Conservation (phyloP, 2,113 vertebrate genomes). For the Dipodomys spectabilis region DNA sequence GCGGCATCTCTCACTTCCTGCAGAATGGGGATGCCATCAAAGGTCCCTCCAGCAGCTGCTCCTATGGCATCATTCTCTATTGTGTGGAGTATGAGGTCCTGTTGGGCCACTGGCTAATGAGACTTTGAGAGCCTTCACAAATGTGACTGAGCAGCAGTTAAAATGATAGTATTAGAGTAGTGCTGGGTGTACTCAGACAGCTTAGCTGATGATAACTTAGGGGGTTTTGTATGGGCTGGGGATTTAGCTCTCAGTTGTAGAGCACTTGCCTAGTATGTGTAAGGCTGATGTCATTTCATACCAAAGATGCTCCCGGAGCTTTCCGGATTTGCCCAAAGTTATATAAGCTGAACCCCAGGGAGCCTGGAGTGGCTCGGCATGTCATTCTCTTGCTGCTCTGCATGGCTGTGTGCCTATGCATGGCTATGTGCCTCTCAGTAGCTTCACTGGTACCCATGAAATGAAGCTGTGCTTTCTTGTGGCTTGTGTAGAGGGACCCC, state of each 20-base stretch:
- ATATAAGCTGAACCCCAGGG: neutral
- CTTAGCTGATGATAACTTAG: neutral
- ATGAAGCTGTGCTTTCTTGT: neutral
- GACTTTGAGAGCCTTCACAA: conserved; percentile 21
- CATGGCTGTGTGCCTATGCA: neutral
- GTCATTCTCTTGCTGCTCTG: neutral
- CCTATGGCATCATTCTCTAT: neutral
- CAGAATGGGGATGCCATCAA: neutral
- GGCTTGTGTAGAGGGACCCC: neutral
- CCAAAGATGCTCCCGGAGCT: neutral
- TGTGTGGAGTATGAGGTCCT: neutral
- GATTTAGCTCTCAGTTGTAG: neutral
- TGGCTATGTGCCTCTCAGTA: neutral
- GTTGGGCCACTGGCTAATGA: neutral
- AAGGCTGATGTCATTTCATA: neutral
- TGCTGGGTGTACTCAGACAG: neutral
- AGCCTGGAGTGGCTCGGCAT: neutral
- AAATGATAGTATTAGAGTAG: neutral
- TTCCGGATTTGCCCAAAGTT: neutral
- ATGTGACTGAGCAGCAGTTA: conserved; percentile 4
- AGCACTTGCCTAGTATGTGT: neutral
- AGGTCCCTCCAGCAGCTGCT: neutral
- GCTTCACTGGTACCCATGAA: neutral
- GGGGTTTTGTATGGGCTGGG: neutral
- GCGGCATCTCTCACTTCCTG: neutral